phyloP scores from a whole-genome alignment of 92 coral and sea anemone species.

The Porites rus region DNA sequence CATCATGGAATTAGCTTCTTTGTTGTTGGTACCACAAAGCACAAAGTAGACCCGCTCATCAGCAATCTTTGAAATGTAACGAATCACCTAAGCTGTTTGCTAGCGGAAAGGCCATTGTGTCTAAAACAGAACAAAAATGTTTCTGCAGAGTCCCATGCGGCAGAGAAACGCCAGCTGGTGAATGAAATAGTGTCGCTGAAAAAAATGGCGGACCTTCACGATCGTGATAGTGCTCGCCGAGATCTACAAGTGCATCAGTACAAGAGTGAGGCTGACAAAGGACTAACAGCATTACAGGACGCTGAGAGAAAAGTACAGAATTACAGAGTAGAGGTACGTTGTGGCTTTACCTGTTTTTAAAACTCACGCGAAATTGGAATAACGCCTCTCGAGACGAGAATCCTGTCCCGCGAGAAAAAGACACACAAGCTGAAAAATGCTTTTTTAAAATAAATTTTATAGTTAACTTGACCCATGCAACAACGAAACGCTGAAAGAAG shows the following conservation, averaged over 20 bases:
- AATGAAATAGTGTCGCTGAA: slow-evolving; percentile 95
- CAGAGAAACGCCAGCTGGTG: slow-evolving; percentile 95
- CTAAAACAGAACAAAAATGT: neutral
- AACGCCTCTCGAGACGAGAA: neutral
- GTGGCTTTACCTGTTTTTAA: no score
- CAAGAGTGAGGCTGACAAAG: slow-evolving; percentile 90
- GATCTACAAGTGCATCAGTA: slow-evolving; percentile 93
- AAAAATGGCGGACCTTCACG: slow-evolving; percentile 81
- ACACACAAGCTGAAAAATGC: no score
- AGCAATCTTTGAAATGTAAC: no score
- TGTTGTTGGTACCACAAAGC: no score
- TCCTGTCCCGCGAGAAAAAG: neutral
- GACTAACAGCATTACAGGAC: slow-evolving; percentile 87
- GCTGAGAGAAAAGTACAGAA: slow-evolving; percentile 87
- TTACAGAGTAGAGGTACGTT: slow-evolving; percentile 80
- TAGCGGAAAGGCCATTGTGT: no score
- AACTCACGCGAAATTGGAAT: no score
- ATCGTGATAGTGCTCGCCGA: slow-evolving; percentile 87
- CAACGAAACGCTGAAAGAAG: no score
- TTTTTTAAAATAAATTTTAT: no score
- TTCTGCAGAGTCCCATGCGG: slow-evolving; percentile 72
- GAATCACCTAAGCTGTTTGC: no score
- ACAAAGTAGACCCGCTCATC: no score
- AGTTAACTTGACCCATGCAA: no score
- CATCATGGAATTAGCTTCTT: no score